phyloP scores from a whole-genome alignment of 2,113 vertebrate genomes.

The Zapus hudsonius region DNA sequence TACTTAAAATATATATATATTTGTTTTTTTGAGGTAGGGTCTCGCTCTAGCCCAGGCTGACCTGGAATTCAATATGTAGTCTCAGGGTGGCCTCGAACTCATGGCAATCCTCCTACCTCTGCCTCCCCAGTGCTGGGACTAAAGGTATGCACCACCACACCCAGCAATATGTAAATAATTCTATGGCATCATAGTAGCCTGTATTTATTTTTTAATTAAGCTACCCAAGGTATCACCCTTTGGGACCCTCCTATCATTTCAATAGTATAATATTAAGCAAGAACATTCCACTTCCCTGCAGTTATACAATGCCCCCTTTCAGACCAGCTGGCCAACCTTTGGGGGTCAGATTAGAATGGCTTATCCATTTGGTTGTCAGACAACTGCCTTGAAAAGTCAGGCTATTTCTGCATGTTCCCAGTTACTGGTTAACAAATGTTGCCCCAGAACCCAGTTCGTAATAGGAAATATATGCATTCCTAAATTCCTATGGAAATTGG shows the following conservation, averaged over 20 bases:
- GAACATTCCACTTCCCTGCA: slow-evolving; percentile 20
- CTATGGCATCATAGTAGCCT: slow-evolving; percentile 2
- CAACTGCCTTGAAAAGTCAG: slow-evolving; percentile 27
- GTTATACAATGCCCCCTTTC: slow-evolving; percentile 45
- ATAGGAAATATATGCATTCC: slow-evolving; percentile 44
- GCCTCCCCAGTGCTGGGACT: too few species aligned
- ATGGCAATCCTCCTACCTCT: too few species aligned
- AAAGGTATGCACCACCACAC: too few species aligned
- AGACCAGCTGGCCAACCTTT: slow-evolving; percentile 37
- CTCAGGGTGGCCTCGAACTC: too few species aligned
- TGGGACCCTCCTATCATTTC: slow-evolving; percentile 42
- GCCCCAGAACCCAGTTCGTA: slow-evolving; percentile 35
- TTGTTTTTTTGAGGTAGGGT: too few species aligned
- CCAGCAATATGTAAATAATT: too few species aligned
- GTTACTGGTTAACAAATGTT: slow-evolving; percentile 67
- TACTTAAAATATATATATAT: too few species aligned
- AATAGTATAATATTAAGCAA: slow-evolving; percentile 39
- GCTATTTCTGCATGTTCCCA: slow-evolving; percentile 39
- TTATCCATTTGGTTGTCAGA: slow-evolving; percentile 51
- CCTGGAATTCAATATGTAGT: too few species aligned
- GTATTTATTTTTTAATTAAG: not conserved
- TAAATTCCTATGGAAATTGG: slow-evolving; percentile 45
- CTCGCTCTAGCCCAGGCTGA: too few species aligned
- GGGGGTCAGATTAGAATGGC: not conserved
- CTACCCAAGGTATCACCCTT: not conserved